A percentile compares a stretch with the other conserved stretches of the same genome.
phyloP scores from a whole-genome alignment of 64 coral and sea anemone genomes.

The Porites australiensis region DNA sequence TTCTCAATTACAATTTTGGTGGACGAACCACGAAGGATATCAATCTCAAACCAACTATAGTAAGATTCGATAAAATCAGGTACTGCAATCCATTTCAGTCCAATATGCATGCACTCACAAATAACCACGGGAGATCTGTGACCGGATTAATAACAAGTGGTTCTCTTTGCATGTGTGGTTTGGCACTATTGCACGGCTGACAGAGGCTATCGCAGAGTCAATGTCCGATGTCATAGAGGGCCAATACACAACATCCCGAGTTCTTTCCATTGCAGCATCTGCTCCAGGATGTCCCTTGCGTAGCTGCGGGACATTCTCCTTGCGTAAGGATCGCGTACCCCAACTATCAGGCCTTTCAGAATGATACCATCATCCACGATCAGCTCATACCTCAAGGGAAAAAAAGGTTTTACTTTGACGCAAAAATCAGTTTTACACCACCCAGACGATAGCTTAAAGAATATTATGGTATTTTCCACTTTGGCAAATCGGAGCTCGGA shows the following conservation, averaged over 20 bases:
- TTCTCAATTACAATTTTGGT: neutral
- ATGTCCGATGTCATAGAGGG: neutral
- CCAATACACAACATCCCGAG: slow-evolving; percentile 11
- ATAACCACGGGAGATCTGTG: neutral
- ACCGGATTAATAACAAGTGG: neutral
- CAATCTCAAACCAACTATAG: neutral
- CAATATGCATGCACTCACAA: neutral
- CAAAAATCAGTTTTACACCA: too few relatives aligned
- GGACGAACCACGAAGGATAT: neutral
- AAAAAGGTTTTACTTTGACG: neutral
- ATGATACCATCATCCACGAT: neutral
- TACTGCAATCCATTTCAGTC: neutral
- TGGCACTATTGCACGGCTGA: slow-evolving; percentile 4
- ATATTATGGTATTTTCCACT: neutral
- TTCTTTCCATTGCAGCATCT: neutral
- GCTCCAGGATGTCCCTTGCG: neutral
- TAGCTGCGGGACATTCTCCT: neutral
- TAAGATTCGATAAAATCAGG: slow-evolving; percentile 2
- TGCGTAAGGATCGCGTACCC: neutral
- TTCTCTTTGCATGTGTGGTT: neutral
- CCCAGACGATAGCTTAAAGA: too few relatives aligned
- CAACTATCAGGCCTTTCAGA: neutral
- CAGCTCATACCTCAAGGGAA: neutral
- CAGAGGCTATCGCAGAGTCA: neutral
- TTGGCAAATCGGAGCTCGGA: neutral